Base-by-base conservation (phyloP, 2,888 invertebrate genomes). In the Nymphalis urticae region DNA sequence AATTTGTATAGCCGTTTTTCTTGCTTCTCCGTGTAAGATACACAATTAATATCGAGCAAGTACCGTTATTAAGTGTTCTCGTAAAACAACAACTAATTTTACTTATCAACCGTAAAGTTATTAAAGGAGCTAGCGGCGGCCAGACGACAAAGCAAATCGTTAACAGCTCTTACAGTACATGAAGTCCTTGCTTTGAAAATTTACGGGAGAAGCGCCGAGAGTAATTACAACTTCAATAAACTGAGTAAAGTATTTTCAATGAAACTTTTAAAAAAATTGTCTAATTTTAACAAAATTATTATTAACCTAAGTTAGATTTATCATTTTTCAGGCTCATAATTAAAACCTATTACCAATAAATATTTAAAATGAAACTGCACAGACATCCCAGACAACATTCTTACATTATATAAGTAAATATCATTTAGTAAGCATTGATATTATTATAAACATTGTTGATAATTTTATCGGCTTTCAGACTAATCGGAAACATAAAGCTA, bases 191-290 rank as follows among this genome's bases (percentile, higher is more conserved):
- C 69, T 73, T 63, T 65, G 58, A 64, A 66, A 69, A 64, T 66
- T 47, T 59, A 67, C 63, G 60, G 48, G 66, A 64, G 70, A 73
- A 73, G 62, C 60, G 64, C 51, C 54, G 53, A 50, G 63, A 69
- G 68, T 68, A 69, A 71, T 73, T 74, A 69, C 50, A 60, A 73
- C 62, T 71, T 69, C 51, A 64, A 67, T 66, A 47, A 64, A 48
- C 36, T 50, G 32, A 53, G 54, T 17, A 65, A 16, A 27, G 66
- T 62, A 64, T 70, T 71, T 72, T 53, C 64, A 54, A 53, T 61
- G 32, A 32, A 48, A 21, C 10, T 53, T 42, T 60, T 53, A 63
- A 53, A 66, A 64, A 68, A 62, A 54, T 27, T 17, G 17, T 54
- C 54, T 54, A 17, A 54, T 54, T 17, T 60, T 42, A 9, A 42